These are phyloP conservation scores for Spialia ferax DNA, from an alignment of 2,888 invertebrate genomes.

Conservation along the genomic window DNA sequence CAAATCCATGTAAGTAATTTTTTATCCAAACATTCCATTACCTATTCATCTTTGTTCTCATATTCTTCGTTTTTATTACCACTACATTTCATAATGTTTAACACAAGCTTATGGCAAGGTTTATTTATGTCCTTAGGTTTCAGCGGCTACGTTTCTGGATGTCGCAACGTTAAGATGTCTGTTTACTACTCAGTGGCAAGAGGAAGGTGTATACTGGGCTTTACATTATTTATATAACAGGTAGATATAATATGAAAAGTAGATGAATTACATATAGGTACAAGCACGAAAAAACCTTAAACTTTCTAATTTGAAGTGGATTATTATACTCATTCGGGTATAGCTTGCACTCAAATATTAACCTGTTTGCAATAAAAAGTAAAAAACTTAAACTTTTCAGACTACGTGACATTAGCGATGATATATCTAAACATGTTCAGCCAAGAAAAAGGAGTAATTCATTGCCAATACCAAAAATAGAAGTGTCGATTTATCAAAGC, in stretches of 20 bases:
- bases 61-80: background rate
- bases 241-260: slow-evolving; percentile 75
- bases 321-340: too few relatives aligned
- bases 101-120: too few relatives aligned
- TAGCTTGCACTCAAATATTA: too few relatives aligned
- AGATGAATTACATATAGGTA: too few relatives aligned
- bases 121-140: slow-evolving; percentile 81
- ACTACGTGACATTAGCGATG: slow-evolving; percentile 95
- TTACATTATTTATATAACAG: slow-evolving; percentile 96
- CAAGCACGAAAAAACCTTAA: background rate
- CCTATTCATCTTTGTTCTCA: too few relatives aligned
- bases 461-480: slow-evolving; percentile 96
- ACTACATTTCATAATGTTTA: too few relatives aligned
- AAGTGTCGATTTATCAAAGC: slow-evolving; percentile 94
- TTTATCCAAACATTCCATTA: background rate
- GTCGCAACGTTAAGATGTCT: slow-evolving; percentile 98
- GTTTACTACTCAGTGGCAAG: slow-evolving; percentile 98
- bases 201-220: slow-evolving; percentile 99
- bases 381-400: slow-evolving; percentile 82
- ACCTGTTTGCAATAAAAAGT: too few relatives aligned
- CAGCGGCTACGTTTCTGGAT: slow-evolving; percentile 97
- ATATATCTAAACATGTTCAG: slow-evolving; percentile 91
- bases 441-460: slow-evolving; percentile 97
- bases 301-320: too few relatives aligned
- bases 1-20: slow-evolving; percentile 67